phyloP scores from a whole-genome alignment of 2,113 vertebrate species.

The Rissa tridactyla region DNA sequence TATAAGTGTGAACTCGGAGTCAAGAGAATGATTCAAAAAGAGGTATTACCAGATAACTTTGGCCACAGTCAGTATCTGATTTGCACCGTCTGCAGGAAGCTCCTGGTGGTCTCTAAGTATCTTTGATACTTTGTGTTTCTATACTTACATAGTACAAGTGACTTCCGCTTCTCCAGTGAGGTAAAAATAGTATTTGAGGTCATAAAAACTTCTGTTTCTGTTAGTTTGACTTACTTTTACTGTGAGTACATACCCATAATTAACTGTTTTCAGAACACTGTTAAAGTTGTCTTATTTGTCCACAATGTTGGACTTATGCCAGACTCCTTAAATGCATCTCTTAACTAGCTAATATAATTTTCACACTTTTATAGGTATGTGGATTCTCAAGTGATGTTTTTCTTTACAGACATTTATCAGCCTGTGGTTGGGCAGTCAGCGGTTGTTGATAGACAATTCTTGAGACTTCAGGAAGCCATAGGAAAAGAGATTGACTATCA shows the following conservation, averaged over 20 bases:
- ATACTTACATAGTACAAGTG: not conserved
- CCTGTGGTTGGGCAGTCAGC: conserved; percentile 86
- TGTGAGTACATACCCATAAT: not conserved
- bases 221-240: not conserved
- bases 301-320: not conserved
- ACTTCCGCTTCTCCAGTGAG: not conserved
- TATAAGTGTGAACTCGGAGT: not conserved
- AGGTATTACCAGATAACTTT: not conserved
- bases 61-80: not conserved
- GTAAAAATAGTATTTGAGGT: not conserved
- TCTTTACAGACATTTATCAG: conserved; percentile 83
- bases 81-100: not conserved
- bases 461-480: conserved; percentile 85
- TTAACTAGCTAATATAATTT: not conserved
- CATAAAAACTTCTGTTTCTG: not conserved
- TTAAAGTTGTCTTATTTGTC: not conserved
- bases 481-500: conserved; percentile 92
- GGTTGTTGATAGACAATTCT: conserved; percentile 87
- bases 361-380: fast-evolving
- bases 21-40: not conserved
- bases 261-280: not conserved
- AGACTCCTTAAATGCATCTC: not conserved
- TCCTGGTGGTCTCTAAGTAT: not conserved
- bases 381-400: not conserved
- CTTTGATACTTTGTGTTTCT: not conserved